Base-by-base conservation (phyloP, 2,888 invertebrate genomes). In the Hydrotaea diabolus region DNA sequence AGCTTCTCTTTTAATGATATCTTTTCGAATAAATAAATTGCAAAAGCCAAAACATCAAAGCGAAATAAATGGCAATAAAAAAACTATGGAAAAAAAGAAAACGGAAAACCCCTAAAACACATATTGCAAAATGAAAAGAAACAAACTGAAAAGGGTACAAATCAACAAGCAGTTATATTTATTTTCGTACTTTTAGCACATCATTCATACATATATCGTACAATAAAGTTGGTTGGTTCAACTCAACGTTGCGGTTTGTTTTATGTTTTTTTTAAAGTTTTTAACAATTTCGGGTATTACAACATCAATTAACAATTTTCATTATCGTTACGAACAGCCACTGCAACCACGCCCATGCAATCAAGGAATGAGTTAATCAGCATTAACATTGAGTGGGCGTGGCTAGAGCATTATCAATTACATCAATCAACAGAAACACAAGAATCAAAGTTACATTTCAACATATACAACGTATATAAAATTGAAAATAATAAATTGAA, bases 1-100 rank as follows among this genome's bases (percentile, higher is more conserved):
- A 85, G 85, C 85, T 85, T 69, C 74, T 85, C 80, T 82, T 85
- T 55, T 75, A n/a, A n/a, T n/a, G 31, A 7, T 31, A 4, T 31
- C 31, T 31, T 31, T 57, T 81, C 78, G 78, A 75, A 75, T 72
- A 21, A 21, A 15, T 9, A 55, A 19, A 21, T 55, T 55, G 19
- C 62, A 73, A 77, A 77, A 76, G 17, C 13, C 23, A 43, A 23
- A 64, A 74, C 17, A 23, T 17, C 19, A 55, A 78, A 23, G 46
- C 39, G 43, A 66, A 31, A 19, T 43, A 74, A 74, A 49, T 69
- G 71, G 8, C 69, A 9, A 71, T 23, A 75, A 77, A 49, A n/a
- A 46, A 23, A 46, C n/a, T n/a, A n/a, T n/a, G 7, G 17, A 77
- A 80, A 76, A 31, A 62, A 43, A 39, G 17, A 43, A 39, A n/a